These are phyloP conservation scores for Gouania willdenowi DNA, from an alignment of 2,797 vertebrate genomes.

Conservation along the genomic window DNA sequence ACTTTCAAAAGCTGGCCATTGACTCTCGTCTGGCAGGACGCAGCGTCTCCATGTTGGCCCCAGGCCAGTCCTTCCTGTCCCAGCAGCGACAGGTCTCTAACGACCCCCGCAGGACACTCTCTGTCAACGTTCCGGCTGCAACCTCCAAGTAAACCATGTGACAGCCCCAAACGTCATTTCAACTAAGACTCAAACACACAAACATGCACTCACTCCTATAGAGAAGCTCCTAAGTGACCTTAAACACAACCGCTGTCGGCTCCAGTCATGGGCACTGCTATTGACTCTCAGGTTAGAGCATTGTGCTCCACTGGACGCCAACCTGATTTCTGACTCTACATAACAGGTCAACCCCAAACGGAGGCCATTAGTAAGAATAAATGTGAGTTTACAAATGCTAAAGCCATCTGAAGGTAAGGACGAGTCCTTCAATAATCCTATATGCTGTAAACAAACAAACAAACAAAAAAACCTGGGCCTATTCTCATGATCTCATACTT, in stretches of 20 bases:
- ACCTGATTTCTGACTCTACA: background rate
- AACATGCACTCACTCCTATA: slow-evolving; percentile 4
- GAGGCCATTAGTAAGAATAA: slow-evolving; percentile 17
- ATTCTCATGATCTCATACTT: slow-evolving; percentile 27
- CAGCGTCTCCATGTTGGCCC: slow-evolving; percentile 48
- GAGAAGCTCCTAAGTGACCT: slow-evolving; percentile 88
- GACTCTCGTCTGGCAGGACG: slow-evolving; percentile 84
- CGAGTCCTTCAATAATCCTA: slow-evolving; percentile 15
- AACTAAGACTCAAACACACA: slow-evolving; percentile 4
- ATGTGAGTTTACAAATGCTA: slow-evolving; percentile 13
- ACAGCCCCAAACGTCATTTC: slow-evolving; percentile 12
- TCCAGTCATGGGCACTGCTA: no score
- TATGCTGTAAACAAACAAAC: slow-evolving; percentile 10
- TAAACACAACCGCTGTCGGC: slow-evolving; percentile 61
- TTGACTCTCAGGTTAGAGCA: background rate
- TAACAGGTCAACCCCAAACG: slow-evolving; percentile 11
- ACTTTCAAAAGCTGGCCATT: slow-evolving; percentile 90
- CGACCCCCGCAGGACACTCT: slow-evolving; percentile 76
- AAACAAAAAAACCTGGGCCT: background rate
- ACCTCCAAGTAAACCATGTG: slow-evolving; percentile 80
- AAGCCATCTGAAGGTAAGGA: slow-evolving; percentile 15
- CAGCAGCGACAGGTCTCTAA: slow-evolving; percentile 93
- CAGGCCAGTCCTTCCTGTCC: slow-evolving; percentile 87
- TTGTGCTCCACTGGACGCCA: background rate
- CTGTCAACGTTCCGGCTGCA: slow-evolving; percentile 80